Evolutionary conservation across 2,113 vertebrate species (phyloP), one percentile per base, ranked within the genome.

Genomic region (Aix galericulata): DNA sequence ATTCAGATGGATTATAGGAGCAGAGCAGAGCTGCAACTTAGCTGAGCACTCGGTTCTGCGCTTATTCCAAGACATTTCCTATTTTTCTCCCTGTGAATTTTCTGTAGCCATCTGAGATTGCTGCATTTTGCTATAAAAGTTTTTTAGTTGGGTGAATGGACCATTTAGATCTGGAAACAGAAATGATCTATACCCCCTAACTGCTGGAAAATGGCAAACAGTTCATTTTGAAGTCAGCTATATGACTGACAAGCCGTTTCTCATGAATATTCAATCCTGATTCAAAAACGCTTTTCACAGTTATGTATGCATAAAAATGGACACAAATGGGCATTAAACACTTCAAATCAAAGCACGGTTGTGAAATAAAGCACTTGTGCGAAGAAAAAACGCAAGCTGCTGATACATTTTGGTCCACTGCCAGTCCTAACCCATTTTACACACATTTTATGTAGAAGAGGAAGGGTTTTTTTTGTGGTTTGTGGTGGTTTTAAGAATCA

Each of bases 221-320:
- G 40, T 14, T 77, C 50, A 72, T 36, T 78, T 34, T 75, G 46
- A 52, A 64, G 82, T 72, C 58, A 84, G 58, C 53, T 72, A 31
- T 12, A 60, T 32, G 32, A 79, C 72, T 68, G 88, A 82, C 48
- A 67, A 46, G 25, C 20, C 17, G 20, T 64, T 87, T 59, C 72
- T 90, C 68, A 76, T 88, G 80, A 86, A 90, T 95, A 94, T 86
- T 82, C 58, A 64, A 50, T 31, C 42, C 59, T 79, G 7, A 63
- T 86, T 94, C 76, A 79, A 68, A 93, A 80, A 17, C 66, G 67
- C 48, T 86, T 93, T 79, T 88, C 71, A 76, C 48, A 42, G 53
- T 67, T 87, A 88, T 88, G 86, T 91, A 79, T 83, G 64, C 67
- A 93, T 82, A 42, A 76, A 88, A 93, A 52, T 38, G 53, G 68